Conservation (phyloP, 37 sponge, comb jelly and placozoan genomes). For the Aplysina aerophoba region DNA sequence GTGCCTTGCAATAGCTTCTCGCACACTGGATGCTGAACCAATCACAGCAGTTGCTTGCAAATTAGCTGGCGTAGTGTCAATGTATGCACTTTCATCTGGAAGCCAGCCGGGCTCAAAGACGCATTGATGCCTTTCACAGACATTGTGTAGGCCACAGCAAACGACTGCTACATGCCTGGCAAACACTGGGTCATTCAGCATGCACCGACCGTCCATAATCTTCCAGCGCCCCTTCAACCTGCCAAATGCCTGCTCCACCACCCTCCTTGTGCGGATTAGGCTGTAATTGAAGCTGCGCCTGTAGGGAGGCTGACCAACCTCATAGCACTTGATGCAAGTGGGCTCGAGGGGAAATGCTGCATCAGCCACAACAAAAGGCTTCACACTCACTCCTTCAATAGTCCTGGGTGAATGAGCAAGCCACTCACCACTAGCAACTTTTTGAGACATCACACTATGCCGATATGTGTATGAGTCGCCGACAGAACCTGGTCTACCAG, state of each 20-base stretch:
- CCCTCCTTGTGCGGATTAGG: constrained; percentile 14
- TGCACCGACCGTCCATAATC: constrained; percentile 20
- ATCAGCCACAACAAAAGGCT: constrained; percentile 29
- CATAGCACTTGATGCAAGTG: constrained; percentile 25
- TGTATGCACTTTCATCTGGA: constrained; percentile 8
- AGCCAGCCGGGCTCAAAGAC: background rate
- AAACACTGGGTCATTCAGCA: constrained; percentile 29
- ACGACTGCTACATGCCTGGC: constrained; percentile 27
- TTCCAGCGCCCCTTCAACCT: constrained; percentile 32
- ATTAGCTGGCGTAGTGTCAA: background rate
- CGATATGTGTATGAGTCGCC: constrained; percentile 17
- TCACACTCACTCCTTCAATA: background rate
- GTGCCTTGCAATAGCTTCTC: background rate
- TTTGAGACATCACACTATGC: background rate
- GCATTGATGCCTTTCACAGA: constrained; percentile 7
- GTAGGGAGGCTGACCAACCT: background rate
- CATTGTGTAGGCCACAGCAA: constrained; percentile 34
- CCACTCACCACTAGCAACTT: background rate
- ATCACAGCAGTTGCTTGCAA: background rate
- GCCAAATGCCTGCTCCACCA: constrained; percentile 46
- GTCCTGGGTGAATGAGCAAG: background rate
- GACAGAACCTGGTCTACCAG: constrained; percentile 35
- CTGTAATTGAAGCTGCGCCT: constrained; percentile 20
- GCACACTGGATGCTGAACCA: background rate
- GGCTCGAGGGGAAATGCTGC: constrained; percentile 6